phyloP scores from a whole-genome alignment of 2,113 vertebrate genomes.

The Holacanthus passer region DNA sequence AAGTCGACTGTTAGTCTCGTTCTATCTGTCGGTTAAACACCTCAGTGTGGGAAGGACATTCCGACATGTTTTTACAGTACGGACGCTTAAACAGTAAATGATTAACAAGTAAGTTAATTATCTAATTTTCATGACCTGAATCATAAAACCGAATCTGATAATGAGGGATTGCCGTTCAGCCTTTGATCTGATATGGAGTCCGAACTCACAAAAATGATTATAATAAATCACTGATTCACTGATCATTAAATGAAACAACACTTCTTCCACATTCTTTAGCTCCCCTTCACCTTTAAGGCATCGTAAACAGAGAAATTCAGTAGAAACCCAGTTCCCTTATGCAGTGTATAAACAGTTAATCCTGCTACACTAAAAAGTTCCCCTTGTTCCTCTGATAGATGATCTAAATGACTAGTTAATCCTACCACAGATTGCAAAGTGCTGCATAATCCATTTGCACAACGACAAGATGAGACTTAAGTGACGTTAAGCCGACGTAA shows the following conservation, averaged over 20 bases:
- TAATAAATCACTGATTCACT: background rate
- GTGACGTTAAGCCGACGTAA: conserved; percentile 37
- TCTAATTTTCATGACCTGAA: conserved; percentile 13
- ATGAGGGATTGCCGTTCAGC: background rate
- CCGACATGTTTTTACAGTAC: background rate
- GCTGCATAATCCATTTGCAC: conserved; percentile 59
- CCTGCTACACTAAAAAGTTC: conserved; percentile 28
- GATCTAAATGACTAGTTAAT: conserved; percentile 61
- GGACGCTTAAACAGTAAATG: conserved; percentile 19
- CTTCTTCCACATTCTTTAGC: no score
- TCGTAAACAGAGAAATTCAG: background rate
- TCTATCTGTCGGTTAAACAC: background rate
- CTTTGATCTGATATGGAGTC: conserved; percentile 12
- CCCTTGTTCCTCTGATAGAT: conserved; percentile 51
- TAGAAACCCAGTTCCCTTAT: background rate
- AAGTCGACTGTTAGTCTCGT: background rate
- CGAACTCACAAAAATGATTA: background rate
- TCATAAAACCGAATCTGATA: background rate
- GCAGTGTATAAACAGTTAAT: conserved; percentile 30
- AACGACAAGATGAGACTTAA: conserved; percentile 49
- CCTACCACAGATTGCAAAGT: conserved; percentile 57
- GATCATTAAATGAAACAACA: background rate
- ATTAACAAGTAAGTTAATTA: conserved; percentile 13
- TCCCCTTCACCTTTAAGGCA: no score
- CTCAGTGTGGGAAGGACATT: background rate